Evolutionary conservation across 2,113 vertebrate species (phyloP).

Genomic region (Vulpes vulpes): DNA sequence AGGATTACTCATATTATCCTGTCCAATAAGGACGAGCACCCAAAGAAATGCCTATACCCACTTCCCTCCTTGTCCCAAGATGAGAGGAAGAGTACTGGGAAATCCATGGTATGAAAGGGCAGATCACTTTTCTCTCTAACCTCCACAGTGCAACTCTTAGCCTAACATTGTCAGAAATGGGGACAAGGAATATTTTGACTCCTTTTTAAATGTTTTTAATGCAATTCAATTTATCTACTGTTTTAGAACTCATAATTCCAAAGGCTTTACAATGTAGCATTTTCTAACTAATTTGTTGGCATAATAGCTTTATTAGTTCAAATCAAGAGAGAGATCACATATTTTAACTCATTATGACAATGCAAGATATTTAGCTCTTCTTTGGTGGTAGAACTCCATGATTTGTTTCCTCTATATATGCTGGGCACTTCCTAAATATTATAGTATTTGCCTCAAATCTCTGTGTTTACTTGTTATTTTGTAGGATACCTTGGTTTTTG

Average conservation of each 20-base stretch:
- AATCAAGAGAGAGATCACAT: not conserved
- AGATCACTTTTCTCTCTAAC: not conserved
- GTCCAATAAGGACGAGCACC: not conserved
- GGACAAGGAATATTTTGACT: not conserved
- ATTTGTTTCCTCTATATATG: not conserved
- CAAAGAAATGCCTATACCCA: not conserved
- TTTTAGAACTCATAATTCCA: not conserved
- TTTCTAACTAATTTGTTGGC: not conserved
- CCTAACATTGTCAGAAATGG: not conserved
- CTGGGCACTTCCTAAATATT: not conserved
- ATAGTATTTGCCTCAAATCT: not conserved
- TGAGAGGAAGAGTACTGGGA: fast-evolving
- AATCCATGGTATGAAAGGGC: fast-evolving
- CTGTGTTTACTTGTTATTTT: not conserved
- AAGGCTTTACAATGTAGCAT: not conserved
- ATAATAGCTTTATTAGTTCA: not conserved
- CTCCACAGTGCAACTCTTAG: not conserved
- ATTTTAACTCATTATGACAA: not conserved
- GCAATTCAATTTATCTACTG: not conserved
- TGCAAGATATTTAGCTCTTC: not conserved
- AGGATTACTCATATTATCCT: not conserved
- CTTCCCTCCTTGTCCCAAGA: not conserved
- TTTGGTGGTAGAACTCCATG: not conserved
- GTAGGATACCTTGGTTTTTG: not conserved
- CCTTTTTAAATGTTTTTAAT: not conserved